A percentile compares a stretch with the other conserved stretches of the same genome.
phyloP scores from a whole-genome alignment of 2,888 invertebrate species.

The Agrotis puta region DNA sequence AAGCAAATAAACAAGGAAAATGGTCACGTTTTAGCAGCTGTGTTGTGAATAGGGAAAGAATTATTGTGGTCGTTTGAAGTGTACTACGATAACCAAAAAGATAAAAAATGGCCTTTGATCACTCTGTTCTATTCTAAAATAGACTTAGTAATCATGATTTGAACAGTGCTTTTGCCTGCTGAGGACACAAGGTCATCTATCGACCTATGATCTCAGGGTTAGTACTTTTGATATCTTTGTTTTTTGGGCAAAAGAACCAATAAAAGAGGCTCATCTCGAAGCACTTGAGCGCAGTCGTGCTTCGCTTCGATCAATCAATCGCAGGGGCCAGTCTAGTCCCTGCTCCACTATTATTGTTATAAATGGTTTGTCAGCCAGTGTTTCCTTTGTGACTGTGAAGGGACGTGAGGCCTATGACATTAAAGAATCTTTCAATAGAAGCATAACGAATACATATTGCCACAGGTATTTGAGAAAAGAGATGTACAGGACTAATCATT shows the following conservation, averaged over 20 bases:
- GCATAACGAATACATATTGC: slow-evolving; percentile 33
- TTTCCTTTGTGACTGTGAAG: slow-evolving; percentile 51
- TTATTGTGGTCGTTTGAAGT: slow-evolving; percentile 22
- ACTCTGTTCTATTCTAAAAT: not conserved
- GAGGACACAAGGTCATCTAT: not conserved
- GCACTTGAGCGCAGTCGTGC: slow-evolving; percentile 39
- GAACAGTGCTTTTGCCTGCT: not conserved
- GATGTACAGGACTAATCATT: not conserved
- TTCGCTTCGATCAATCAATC: slow-evolving; percentile 73
- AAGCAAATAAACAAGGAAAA: slow-evolving; percentile 63
- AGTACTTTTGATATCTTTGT: not conserved
- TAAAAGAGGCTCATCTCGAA: slow-evolving; percentile 28
- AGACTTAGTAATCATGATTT: not conserved
- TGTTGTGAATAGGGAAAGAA: slow-evolving; percentile 58
- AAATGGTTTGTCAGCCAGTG: slow-evolving; percentile 49
- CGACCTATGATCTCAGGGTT: not conserved
- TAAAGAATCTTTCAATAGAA: slow-evolving; percentile 44
- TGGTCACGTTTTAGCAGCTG: slow-evolving; percentile 62
- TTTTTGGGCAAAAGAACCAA: slow-evolving; percentile 1
- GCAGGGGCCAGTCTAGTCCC: slow-evolving; percentile 57
- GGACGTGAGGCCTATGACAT: slow-evolving; percentile 49
- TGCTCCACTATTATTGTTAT: slow-evolving; percentile 60
- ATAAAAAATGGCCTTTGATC: slow-evolving; percentile 6
- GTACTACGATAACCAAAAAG: slow-evolving; percentile 28
- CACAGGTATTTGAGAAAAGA: slow-evolving; percentile 5